Evolutionary conservation across 2,113 vertebrate genomes (phyloP).

Genomic region (Eudyptes chrysolophus): DNA sequence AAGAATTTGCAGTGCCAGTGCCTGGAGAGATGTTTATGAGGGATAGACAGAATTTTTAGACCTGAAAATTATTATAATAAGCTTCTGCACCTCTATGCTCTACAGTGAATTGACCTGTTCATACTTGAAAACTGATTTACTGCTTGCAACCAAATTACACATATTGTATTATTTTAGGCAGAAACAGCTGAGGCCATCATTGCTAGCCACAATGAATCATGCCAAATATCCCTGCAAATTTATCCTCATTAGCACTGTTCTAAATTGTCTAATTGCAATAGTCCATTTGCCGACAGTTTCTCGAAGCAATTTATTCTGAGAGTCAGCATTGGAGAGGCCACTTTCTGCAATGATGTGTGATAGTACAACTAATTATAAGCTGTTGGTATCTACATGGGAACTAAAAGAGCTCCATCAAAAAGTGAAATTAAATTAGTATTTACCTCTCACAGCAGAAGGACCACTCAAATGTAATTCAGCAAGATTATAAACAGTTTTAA

Average conservation of each 20-base stretch:
- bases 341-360: background rate
- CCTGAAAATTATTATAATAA: background rate
- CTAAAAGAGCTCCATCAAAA: background rate
- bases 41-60: background rate
- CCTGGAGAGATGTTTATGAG: background rate
- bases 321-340: background rate
- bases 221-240: background rate
- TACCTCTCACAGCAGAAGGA: background rate
- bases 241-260: background rate
- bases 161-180: background rate
- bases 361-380: background rate
- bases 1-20: background rate
- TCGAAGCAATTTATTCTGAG: background rate
- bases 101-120: background rate
- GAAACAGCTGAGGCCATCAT: background rate
- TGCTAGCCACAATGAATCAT: background rate
- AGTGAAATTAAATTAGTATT: background rate
- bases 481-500: background rate
- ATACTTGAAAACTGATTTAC: background rate
- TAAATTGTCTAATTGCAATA: background rate
- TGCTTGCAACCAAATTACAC: background rate
- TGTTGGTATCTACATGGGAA: background rate
- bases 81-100: background rate
- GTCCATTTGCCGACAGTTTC: background rate
- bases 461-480: background rate